phyloP scores from a whole-genome alignment of 2,888 invertebrate genomes.

The Aethes cnicana region DNA sequence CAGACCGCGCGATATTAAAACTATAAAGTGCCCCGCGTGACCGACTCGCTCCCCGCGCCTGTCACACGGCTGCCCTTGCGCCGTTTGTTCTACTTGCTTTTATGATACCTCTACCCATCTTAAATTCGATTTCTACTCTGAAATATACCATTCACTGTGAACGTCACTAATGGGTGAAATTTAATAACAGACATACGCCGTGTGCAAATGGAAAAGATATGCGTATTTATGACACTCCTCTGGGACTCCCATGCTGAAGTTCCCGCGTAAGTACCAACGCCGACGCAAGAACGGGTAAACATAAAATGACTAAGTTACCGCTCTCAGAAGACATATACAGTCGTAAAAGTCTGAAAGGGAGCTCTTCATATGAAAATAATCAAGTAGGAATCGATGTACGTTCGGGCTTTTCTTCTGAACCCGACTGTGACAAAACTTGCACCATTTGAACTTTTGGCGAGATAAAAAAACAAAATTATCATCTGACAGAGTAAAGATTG shows the following conservation, averaged over 20 bases:
- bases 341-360: slow-evolving; percentile 73
- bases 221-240: slow-evolving; percentile 71
- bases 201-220: slow-evolving; percentile 71
- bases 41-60: slow-evolving; percentile 56
- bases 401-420: slow-evolving; percentile 40
- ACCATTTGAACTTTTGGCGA: slow-evolving; percentile 16
- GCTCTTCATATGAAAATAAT: slow-evolving; percentile 76
- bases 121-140: neutral
- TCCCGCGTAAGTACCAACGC: slow-evolving; percentile 65
- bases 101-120: slow-evolving; percentile 23
- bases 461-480: slow-evolving; percentile 16
- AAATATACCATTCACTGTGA: slow-evolving; percentile 28
- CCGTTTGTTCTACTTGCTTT: slow-evolving; percentile 46
- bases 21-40: slow-evolving; percentile 74
- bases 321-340: slow-evolving; percentile 76
- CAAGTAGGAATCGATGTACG: slow-evolving; percentile 66
- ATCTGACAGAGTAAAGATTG: too few species aligned
- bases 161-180: slow-evolving; percentile 38
- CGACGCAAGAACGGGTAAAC: slow-evolving; percentile 71
- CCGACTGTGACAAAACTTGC: slow-evolving; percentile 20
- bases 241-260: slow-evolving; percentile 71
- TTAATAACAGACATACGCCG: slow-evolving; percentile 49
- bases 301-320: slow-evolving; percentile 81
- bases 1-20: slow-evolving; percentile 76
- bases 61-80: slow-evolving; percentile 45